Base-by-base conservation (phyloP, 1,140 invertebrate genomes). In the Campoletis sonorensis region DNA sequence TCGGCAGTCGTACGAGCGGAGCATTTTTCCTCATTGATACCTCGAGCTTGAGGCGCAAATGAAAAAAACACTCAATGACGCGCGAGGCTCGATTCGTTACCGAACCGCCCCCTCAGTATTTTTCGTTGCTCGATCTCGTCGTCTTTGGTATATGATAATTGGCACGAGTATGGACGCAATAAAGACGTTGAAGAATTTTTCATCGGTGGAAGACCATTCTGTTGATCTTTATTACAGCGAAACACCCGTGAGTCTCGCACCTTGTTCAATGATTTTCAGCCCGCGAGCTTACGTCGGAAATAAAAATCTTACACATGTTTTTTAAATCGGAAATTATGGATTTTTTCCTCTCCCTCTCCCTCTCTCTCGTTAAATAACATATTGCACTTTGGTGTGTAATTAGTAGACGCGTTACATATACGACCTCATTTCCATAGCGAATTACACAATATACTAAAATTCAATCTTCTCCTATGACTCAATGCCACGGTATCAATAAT, bases 361-460 rank as follows among this genome's bases (percentile, higher is more conserved):
- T 51, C 51, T 64, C 23, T 23, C 21, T 64, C 27, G 10, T 51
- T 51, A 11, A 61, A 54, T 15, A 76, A 8, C 30, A 76, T 76
- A 76, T 76, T 76, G 73, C 73, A 76, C 73, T 37, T 76, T 61
- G n/a, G n/a, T 15, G 27, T 61, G 27, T 76, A 76, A 51, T 76
- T 64, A 64, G 11, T 10, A 64, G 23, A 75, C 72, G n/a, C 23
- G 5, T 70, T 7, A 49, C 26, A 75, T 37, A 16, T 45, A 45
- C 5, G 51, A 40, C n/a, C 49, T 45, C n/a, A 4, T 75, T 40
- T 8, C 30, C 11, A n/a, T 76, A 58, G 26, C 8, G 27, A 70
- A 49, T 78, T 83, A 87, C 84, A 82, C 80, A 82, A 81, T 84
- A 84, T 33, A 79, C 82, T 86, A 85, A 82, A 77, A 85, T 84